Percentiles rank a stretch among this genome's conserved stretches.
Evolutionary conservation across 30 jellyfish, hydroid and myxozoan species (phyloP).

Genomic region (Phacellophora camtschatica): DNA sequence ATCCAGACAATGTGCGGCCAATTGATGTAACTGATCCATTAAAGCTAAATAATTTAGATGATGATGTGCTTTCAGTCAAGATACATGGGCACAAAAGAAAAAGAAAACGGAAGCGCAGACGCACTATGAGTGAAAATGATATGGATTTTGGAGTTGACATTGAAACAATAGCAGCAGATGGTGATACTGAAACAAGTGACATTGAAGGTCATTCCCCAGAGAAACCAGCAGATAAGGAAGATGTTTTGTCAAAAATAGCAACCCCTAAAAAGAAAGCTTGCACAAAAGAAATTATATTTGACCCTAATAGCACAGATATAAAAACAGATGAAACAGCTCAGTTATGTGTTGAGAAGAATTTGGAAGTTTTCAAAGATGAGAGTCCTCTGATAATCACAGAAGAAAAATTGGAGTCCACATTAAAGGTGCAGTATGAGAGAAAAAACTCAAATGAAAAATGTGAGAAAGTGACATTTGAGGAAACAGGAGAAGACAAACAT

Average conservation of each 20-base stretch:
- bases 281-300: background rate
- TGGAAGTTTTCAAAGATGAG: background rate
- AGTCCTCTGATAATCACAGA: background rate
- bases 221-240: background rate
- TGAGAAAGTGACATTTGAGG: background rate
- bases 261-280: background rate
- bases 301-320: background rate
- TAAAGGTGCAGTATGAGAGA: background rate
- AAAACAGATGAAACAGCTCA: background rate
- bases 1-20: slow-evolving; percentile 73
- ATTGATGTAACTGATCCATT: slow-evolving; percentile 86
- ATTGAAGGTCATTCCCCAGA: slow-evolving; percentile 13
- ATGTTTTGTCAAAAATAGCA: background rate
- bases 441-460: background rate
- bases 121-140: slow-evolving; percentile 49
- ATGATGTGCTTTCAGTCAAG: slow-evolving; percentile 54
- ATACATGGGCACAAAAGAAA: slow-evolving; percentile 63
- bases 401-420: background rate
- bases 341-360: background rate
- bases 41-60: slow-evolving; percentile 71
- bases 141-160: background rate
- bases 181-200: slow-evolving; percentile 48
- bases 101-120: slow-evolving; percentile 68
- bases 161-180: slow-evolving; percentile 11
- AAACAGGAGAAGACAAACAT: background rate